A percentile compares a stretch with the other conserved stretches of the same genome.
phyloP scores from a whole-genome alignment of 2,888 invertebrate genomes.

The Cantharis flavilabris region DNA sequence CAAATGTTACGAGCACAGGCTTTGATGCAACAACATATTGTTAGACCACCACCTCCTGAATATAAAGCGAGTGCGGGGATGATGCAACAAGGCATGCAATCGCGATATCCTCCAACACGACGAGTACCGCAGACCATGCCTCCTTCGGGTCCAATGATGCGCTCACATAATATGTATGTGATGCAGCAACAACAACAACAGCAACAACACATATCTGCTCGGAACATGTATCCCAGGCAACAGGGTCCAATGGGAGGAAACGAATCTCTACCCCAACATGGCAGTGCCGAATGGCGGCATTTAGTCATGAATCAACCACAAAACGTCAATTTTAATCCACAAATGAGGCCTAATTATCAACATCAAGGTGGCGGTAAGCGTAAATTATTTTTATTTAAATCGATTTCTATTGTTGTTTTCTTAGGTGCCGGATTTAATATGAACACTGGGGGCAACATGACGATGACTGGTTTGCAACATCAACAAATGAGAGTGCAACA shows the following conservation, averaged over 20 bases:
- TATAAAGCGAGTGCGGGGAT: constrained; percentile 72
- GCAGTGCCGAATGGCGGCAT: constrained; percentile 65
- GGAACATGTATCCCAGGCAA: constrained; percentile 59
- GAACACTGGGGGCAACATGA: constrained; percentile 51
- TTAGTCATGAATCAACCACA: constrained; percentile 65
- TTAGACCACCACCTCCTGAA: constrained; percentile 82
- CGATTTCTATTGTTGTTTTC: neutral
- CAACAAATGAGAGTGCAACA: constrained; percentile 56
- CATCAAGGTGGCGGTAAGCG: constrained; percentile 51
- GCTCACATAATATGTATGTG: constrained; percentile 66
- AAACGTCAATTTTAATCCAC: constrained; percentile 55
- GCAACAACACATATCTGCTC: constrained; percentile 55
- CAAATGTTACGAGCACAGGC: constrained; percentile 61
- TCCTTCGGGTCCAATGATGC: constrained; percentile 73
- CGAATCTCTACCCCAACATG: constrained; percentile 57
- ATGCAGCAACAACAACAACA: constrained; percentile 48
- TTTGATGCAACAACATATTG: constrained; percentile 47
- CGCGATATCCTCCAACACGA: constrained; percentile 61
- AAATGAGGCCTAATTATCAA: constrained; percentile 60
- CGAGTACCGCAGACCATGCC: constrained; percentile 73
- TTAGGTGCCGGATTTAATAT: constrained; percentile 32
- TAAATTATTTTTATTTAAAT: neutral
- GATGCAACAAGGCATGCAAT: constrained; percentile 51
- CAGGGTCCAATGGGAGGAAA: constrained; percentile 64
- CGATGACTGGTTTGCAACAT: constrained; percentile 58